phyloP scores from a whole-genome alignment of 2,113 vertebrate species.

The Nipponia nippon region DNA sequence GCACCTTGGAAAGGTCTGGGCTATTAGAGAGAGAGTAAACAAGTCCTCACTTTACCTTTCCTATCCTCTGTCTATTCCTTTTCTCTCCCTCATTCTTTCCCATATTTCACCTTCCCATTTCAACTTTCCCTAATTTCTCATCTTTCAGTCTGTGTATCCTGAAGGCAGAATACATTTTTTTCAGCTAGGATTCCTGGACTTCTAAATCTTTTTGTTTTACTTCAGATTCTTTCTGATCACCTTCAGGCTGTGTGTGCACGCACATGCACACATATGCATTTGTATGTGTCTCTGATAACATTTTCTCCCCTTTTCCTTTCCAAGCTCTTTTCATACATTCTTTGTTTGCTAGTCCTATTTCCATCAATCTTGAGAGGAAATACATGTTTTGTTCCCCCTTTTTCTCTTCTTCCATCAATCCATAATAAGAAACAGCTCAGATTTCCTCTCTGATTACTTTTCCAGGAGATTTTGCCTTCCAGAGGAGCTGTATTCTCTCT shows the following conservation, averaged over 20 bases:
- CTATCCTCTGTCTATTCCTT: neutral
- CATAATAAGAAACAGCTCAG: neutral
- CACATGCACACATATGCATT: neutral
- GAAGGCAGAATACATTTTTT: constrained; percentile 2
- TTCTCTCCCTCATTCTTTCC: neutral
- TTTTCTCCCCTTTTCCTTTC: neutral
- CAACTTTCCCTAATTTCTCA: constrained; percentile 31
- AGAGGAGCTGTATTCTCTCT: neutral
- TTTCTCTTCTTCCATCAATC: constrained; percentile 10
- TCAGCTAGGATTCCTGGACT: constrained; percentile 39
- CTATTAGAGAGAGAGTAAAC: neutral
- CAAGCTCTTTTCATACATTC: neutral
- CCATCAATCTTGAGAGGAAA: neutral
- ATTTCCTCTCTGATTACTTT: neutral
- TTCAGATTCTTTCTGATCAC: constrained; percentile 60
- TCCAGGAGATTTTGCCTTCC: neutral
- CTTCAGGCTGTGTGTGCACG: neutral
- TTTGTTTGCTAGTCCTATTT: neutral
- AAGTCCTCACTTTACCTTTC: neutral
- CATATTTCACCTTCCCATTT: neutral
- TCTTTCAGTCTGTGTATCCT: neutral
- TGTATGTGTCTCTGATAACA: neutral
- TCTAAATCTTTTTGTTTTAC: constrained; percentile 49
- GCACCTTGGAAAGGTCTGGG: neutral
- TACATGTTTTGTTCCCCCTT: neutral